Base-by-base conservation (phyloP, 2,113 vertebrate species). In the Chloropsis hardwickii region DNA sequence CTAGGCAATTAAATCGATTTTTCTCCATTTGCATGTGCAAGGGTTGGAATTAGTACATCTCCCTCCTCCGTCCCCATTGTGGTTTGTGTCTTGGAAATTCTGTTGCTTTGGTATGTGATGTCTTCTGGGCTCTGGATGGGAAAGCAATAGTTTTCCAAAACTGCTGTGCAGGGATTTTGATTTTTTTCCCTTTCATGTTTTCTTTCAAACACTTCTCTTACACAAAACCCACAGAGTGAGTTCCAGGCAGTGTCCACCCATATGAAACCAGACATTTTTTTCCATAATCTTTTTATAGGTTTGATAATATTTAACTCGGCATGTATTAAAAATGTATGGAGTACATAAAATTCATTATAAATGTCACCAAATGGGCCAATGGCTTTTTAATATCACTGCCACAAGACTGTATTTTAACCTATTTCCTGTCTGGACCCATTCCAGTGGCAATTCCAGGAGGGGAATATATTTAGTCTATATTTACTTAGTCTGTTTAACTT, bases 391-490 rank as follows among this genome's bases (percentile, higher is more conserved):
- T 90, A 92, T 92, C 53, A 9, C 86, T 93, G 90, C 93, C 94
- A 88, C 95, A 97, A 72, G 92, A 39, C 92, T 92, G 92, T 51
- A 45, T 97, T 96, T 97, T 90, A 95, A 86, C 95, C 93, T 86
- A 93, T 96, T 96, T 97, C 96, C 94, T 96, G 67, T 84, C 90
- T 97, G 95, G 94, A 90, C 69, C 82, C 45, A 9, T 84, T 94
- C 96, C 95, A 97, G 69, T 35, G 65, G 90, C 95, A 96, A 61
- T 96, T 97, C 92, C 96, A 96, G 95, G 90, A 96, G 95, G 80
- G 88, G 94, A 97, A 95, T 97, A 96, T 96, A 96, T 96, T 97
- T 97, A 96, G 95, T 96, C 95, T 97, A 2, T 96, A 96, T 97
- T 97, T 96, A 93, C 86, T 94, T 86, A 94, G 90, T 72, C 76